Conservation (phyloP, 1,140 invertebrate species). For the Lordiphosa collinella region DNA sequence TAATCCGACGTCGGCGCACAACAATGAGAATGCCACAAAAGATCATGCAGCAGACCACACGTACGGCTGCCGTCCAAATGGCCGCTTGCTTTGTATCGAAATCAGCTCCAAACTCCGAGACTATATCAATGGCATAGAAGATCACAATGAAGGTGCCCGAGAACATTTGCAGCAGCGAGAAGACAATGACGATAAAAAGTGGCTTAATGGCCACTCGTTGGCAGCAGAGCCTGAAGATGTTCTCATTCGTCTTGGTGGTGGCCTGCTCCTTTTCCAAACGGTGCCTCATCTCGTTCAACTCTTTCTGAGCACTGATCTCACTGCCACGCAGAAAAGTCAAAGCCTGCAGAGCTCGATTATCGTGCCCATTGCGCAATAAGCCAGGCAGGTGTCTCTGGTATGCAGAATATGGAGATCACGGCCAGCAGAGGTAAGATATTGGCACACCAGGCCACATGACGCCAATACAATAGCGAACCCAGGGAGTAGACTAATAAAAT, state of each 20-base stretch:
- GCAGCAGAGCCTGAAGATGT: conserved; percentile 80
- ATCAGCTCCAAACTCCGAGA: conserved; percentile 81
- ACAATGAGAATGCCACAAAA: conserved; percentile 84
- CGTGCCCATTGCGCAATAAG: conserved; percentile 83
- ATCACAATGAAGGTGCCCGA: conserved; percentile 87
- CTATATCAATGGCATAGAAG: conserved; percentile 87
- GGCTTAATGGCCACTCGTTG: conserved; percentile 85
- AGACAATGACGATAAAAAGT: conserved; percentile 85
- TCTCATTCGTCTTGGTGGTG: conserved; percentile 79
- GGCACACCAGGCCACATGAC: conserved; percentile 83
- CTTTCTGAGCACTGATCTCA: conserved; percentile 80
- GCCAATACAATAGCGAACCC: conserved; percentile 84
- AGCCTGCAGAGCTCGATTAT: conserved; percentile 83
- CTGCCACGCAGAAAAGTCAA: conserved; percentile 85
- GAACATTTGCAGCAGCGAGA: conserved; percentile 86
- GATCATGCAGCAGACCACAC: conserved; percentile 83
- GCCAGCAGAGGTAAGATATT: conserved; percentile 82
- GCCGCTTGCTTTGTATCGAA: conserved; percentile 82
- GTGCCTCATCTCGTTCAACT: conserved; percentile 55
- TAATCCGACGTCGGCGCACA: conserved; percentile 83
- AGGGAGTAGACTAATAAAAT: conserved; percentile 86
- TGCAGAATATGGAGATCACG: conserved; percentile 82
- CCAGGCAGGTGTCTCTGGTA: conserved; percentile 88
- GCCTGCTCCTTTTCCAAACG: conserved; percentile 80
- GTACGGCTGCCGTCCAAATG: conserved; percentile 83